phyloP scores from a whole-genome alignment of 1,140 invertebrate species.

The Diachasmimorpha longicaudata region DNA sequence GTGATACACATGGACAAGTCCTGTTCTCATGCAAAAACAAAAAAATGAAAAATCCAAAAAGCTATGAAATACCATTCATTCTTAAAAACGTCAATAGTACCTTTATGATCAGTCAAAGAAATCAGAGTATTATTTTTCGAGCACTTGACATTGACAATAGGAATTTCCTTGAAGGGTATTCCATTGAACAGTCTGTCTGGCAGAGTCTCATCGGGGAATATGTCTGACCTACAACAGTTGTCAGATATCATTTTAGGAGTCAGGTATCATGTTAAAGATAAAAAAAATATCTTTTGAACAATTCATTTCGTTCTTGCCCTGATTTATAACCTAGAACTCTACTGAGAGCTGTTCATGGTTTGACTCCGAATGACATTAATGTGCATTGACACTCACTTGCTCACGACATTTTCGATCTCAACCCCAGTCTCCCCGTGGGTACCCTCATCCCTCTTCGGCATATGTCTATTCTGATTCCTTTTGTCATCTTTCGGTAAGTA shows the following conservation, averaged over 20 bases:
- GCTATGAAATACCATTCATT: too few relatives aligned
- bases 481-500: constrained; percentile 64
- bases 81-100: constrained; percentile 48
- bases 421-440: constrained; percentile 70
- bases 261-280: too few relatives aligned
- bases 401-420: constrained; percentile 64
- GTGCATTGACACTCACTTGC: constrained; percentile 27
- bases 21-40: constrained; percentile 44
- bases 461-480: constrained; percentile 63
- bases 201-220: constrained; percentile 78
- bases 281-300: too few relatives aligned
- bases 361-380: not conserved
- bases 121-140: constrained; percentile 89
- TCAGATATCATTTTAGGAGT: constrained; percentile 30
- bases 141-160: constrained; percentile 81
- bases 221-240: constrained; percentile 68
- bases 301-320: too few relatives aligned
- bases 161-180: constrained; percentile 77
- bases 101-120: constrained; percentile 72
- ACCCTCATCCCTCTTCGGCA: constrained; percentile 70
- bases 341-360: too few relatives aligned
- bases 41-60: not conserved
- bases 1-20: constrained; percentile 66
- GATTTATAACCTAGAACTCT: too few relatives aligned
- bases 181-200: constrained; percentile 79